These are phyloP conservation scores for Tetrapedia diversipes DNA, from an alignment of 2,888 invertebrate species.

Conservation along the genomic window DNA sequence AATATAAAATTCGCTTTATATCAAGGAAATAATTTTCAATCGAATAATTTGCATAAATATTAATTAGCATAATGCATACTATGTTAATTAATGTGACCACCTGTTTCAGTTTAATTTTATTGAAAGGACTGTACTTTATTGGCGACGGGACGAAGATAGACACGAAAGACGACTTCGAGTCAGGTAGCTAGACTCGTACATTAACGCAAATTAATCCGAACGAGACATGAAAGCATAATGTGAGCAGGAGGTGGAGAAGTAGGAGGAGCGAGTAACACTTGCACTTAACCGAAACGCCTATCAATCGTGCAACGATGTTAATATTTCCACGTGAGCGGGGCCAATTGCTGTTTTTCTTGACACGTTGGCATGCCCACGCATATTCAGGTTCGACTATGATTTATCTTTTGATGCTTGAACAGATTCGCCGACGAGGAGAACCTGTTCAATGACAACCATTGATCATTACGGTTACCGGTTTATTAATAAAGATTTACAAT, in stretches of 20 bases:
- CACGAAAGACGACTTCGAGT: no score
- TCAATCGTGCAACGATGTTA: slow-evolving; percentile 5
- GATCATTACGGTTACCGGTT: background rate
- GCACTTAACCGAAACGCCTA: slow-evolving; percentile 12
- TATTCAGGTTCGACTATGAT: slow-evolving; percentile 1
- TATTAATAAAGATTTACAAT: slow-evolving; percentile 1
- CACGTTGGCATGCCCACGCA: background rate
- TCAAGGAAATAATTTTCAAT: no score
- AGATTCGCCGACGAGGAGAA: background rate
- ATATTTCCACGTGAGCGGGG: slow-evolving; percentile 18
- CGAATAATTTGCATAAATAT: no score
- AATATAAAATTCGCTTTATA: no score
- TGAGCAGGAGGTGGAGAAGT: slow-evolving; percentile 26
- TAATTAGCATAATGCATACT: no score
- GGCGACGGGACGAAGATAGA: no score
- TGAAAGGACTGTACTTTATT: no score
- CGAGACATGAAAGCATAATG: no score
- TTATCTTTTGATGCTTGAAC: background rate
- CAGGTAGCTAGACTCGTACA: no score
- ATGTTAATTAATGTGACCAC: no score
- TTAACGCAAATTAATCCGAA: no score
- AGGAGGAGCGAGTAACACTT: slow-evolving; percentile 21
- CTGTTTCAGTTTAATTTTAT: no score
- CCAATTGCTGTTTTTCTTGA: background rate
- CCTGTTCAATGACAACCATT: slow-evolving; percentile 3